Conservation (phyloP, 1,140 invertebrate genomes). For the Drosophila kurseongensis region DNA sequence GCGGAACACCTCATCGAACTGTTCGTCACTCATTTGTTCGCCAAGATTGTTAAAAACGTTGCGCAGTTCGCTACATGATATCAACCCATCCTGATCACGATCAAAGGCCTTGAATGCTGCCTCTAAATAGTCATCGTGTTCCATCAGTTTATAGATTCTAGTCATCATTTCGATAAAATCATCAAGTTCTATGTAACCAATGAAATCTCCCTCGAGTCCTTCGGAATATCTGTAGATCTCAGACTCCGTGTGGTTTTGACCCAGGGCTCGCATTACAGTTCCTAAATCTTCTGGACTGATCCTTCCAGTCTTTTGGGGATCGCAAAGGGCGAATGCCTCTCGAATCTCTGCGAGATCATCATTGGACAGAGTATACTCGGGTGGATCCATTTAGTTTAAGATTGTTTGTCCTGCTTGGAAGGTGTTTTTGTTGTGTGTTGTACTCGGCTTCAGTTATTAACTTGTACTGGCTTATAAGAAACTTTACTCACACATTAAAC, state of each 20-base stretch:
- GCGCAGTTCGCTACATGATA: slow-evolving; percentile 20
- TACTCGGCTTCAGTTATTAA: neutral
- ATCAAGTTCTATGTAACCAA: slow-evolving; percentile 16
- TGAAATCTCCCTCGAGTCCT: slow-evolving; percentile 38
- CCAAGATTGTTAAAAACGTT: slow-evolving; percentile 1
- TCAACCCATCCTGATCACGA: slow-evolving; percentile 31
- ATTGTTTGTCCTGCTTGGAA: neutral
- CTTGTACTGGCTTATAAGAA: neutral
- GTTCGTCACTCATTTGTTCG: slow-evolving; percentile 19
- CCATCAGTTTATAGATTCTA: neutral
- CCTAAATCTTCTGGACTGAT: slow-evolving; percentile 36
- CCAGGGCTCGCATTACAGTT: slow-evolving; percentile 23
- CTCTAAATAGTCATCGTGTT: slow-evolving; percentile 11
- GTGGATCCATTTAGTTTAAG: slow-evolving; percentile 24
- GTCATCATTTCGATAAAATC: slow-evolving; percentile 28
- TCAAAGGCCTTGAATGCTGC: slow-evolving; percentile 43
- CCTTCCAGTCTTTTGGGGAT: slow-evolving; percentile 17
- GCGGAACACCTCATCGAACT: slow-evolving; percentile 4
- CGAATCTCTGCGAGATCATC: slow-evolving; percentile 35
- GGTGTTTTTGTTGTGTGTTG: neutral
- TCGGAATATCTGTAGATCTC: slow-evolving; percentile 40
- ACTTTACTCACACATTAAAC: neutral
- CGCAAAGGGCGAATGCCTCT: slow-evolving; percentile 22
- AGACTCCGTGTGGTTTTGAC: slow-evolving; percentile 42
- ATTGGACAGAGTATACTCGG: neutral